These are phyloP conservation scores for Hypocryptadius cinnamomeus DNA, from an alignment of 2,113 vertebrate genomes.

Conservation along the genomic window DNA sequence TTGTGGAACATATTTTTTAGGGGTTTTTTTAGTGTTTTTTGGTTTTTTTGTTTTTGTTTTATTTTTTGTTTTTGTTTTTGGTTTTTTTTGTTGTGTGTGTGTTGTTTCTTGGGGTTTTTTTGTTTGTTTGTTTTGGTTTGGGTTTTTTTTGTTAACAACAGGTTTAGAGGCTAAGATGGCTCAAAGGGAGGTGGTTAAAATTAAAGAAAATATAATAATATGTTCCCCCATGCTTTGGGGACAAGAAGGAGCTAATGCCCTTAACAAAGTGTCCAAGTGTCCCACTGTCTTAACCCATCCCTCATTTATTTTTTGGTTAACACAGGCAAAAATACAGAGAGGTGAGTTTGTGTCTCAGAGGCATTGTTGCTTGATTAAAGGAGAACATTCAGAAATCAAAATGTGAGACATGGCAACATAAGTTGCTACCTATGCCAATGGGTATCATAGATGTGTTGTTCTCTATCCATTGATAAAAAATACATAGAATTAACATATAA, in stretches of 20 bases:
- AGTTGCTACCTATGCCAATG: not conserved
- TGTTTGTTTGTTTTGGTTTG: not conserved
- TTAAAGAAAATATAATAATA: not conserved
- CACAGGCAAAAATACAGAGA: not conserved
- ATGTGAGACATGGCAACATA: not conserved
- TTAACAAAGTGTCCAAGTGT: not conserved
- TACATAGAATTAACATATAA: not conserved
- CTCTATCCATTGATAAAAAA: not conserved
- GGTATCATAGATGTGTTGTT: not conserved
- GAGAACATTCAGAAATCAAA: not conserved
- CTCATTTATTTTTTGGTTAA: not conserved
- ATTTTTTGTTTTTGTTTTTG: not conserved
- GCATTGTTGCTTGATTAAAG: not conserved
- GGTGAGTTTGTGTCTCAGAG: not conserved
- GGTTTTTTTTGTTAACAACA: not conserved
- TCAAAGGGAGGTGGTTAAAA: not conserved
- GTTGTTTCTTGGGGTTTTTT: too few species aligned
- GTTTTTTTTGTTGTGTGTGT: not conserved
- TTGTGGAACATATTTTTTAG: not conserved
- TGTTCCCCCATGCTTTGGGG: not conserved
- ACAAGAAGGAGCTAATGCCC: not conserved
- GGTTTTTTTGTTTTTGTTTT: not conserved
- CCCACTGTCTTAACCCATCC: not conserved
- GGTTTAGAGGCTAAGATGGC: not conserved
- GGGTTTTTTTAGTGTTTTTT: too few species aligned